These are phyloP conservation scores for Muricea muricata DNA, from an alignment of 92 coral and sea anemone genomes.

Conservation along the genomic window DNA sequence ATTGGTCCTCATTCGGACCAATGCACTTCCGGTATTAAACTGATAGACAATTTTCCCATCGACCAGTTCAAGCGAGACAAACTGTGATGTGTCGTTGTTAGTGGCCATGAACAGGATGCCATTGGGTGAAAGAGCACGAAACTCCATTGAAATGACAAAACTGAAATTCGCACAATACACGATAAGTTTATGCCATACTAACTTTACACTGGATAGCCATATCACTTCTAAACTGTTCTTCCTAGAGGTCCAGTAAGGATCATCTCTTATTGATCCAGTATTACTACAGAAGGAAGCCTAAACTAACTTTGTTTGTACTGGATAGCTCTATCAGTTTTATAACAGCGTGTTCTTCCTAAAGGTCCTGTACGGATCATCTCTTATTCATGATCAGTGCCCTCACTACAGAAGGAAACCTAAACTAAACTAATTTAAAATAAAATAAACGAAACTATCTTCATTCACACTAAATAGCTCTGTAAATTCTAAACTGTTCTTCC, in stretches of 20 bases:
- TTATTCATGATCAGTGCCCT: too few relatives aligned
- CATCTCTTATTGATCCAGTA: not conserved
- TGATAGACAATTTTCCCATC: constrained; percentile 34
- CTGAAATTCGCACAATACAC: constrained; percentile 20
- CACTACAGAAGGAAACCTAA: too few relatives aligned
- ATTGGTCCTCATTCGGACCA: constrained; percentile 66
- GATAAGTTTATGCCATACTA: not conserved
- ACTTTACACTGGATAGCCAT: not conserved
- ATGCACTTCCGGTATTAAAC: constrained; percentile 69
- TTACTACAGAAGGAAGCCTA: not conserved
- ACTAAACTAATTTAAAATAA: too few relatives aligned
- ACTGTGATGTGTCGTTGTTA: constrained; percentile 61
- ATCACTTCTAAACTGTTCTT: not conserved
- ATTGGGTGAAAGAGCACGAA: constrained; percentile 91
- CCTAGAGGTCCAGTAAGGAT: not conserved
- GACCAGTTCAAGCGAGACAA: constrained; percentile 37
- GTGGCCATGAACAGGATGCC: constrained; percentile 84
- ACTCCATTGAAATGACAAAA: constrained; percentile 67
- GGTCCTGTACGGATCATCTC: too few relatives aligned
- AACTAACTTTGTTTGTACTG: not conserved
- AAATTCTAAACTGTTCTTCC: too few relatives aligned
- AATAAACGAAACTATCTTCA: too few relatives aligned
- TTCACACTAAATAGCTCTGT: too few relatives aligned
- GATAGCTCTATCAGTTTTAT: not conserved
- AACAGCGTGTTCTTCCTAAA: too few relatives aligned